phyloP scores from a whole-genome alignment of 1,140 invertebrate genomes.

The Hetaerina americana region DNA sequence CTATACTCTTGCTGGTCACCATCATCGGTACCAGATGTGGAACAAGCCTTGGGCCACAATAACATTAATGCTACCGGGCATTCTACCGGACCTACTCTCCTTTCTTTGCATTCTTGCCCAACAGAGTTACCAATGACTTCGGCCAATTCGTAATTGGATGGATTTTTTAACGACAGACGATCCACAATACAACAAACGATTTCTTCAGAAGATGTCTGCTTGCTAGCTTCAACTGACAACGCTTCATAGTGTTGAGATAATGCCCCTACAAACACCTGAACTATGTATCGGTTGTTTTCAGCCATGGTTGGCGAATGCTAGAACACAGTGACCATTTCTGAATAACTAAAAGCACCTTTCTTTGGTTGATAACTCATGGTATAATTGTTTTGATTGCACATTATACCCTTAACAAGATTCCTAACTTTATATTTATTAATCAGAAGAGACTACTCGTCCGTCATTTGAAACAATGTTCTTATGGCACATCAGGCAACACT shows the following conservation, averaged over 20 bases:
- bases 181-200: slow-evolving; percentile 78
- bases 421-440: too few species aligned
- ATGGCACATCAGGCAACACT: neutral
- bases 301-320: neutral
- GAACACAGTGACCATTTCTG: neutral
- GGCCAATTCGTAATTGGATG: slow-evolving; percentile 73
- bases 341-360: neutral
- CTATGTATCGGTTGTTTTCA: slow-evolving; percentile 33
- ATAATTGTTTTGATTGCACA: neutral
- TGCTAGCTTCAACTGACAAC: slow-evolving; percentile 80
- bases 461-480: neutral
- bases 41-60: slow-evolving; percentile 65
- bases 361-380: neutral
- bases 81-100: slow-evolving; percentile 69
- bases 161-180: slow-evolving; percentile 50
- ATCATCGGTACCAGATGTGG: slow-evolving; percentile 22
- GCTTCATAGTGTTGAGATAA: slow-evolving; percentile 80
- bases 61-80: slow-evolving; percentile 86
- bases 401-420: too few species aligned
- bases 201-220: slow-evolving; percentile 78
- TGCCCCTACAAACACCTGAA: slow-evolving; percentile 81
- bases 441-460: too few species aligned
- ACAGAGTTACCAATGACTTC: slow-evolving; percentile 74
- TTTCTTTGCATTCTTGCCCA: slow-evolving; percentile 82
- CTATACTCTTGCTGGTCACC: slow-evolving; percentile 28